These are phyloP conservation scores for Plectus sambesii DNA, from an alignment of 1,140 invertebrate genomes.

Conservation along the genomic window DNA sequence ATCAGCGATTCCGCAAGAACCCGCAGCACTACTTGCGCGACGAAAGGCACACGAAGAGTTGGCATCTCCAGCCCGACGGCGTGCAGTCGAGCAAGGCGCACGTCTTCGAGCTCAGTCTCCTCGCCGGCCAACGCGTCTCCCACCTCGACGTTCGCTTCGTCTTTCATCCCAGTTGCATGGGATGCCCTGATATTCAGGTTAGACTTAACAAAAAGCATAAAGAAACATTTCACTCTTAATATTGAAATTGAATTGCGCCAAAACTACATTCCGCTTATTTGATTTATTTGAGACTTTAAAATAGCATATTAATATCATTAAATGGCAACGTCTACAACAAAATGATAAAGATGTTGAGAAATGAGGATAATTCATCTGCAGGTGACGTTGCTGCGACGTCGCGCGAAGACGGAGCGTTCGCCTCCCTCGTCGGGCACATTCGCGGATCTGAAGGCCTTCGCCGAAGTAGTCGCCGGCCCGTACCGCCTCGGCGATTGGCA, in stretches of 20 bases:
- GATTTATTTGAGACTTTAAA: too few relatives aligned
- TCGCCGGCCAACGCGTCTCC: conserved; percentile 59
- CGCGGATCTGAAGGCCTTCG: conserved; percentile 5
- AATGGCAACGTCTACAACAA: too few relatives aligned
- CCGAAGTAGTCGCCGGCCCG: too few relatives aligned
- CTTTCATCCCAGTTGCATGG: conserved; percentile 60
- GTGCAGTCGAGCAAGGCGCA: conserved; percentile 78
- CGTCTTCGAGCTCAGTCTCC: conserved; percentile 72
- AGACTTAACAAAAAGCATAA: conserved; percentile 1
- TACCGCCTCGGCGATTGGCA: too few relatives aligned
- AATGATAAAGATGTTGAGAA: too few relatives aligned
- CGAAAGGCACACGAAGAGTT: conserved; percentile 63
- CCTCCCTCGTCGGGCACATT: conserved; percentile 21
- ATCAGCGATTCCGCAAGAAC: conserved; percentile 66
- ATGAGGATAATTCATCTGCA: too few relatives aligned
- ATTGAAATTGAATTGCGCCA: too few relatives aligned
- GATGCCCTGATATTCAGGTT: conserved; percentile 51
- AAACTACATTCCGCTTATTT: too few relatives aligned
- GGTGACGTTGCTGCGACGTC: conserved; percentile 71
- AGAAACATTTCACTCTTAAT: conserved; percentile 3
- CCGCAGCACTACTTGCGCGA: conserved; percentile 62
- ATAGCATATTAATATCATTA: too few relatives aligned
- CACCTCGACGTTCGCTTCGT: conserved; percentile 76
- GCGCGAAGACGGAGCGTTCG: conserved; percentile 51
- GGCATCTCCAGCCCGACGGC: conserved; percentile 70